Percentiles rank a stretch among this genome's conserved stretches.
Evolutionary conservation across 2,797 vertebrate species (phyloP).

Genomic region (Pseudomugil tenellus): DNA sequence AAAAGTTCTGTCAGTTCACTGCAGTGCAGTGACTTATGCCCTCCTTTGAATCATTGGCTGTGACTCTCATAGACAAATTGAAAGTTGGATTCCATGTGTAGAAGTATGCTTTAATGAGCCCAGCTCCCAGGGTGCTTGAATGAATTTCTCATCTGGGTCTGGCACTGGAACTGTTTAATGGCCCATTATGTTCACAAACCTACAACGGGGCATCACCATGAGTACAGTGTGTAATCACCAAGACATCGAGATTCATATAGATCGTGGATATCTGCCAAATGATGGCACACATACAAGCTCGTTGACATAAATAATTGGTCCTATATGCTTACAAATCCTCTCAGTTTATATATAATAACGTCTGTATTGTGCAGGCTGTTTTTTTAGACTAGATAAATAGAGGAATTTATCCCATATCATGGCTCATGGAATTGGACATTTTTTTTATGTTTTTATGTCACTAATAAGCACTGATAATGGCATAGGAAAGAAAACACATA

Average conservation of each 20-base stretch:
- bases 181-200: slow-evolving; percentile 52
- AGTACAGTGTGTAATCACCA: slow-evolving; percentile 14
- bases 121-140: slow-evolving; percentile 35
- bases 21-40: slow-evolving; percentile 34
- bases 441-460: background rate
- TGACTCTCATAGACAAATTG: slow-evolving; percentile 45
- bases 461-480: background rate
- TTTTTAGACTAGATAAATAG: background rate
- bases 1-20: slow-evolving; percentile 40
- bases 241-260: slow-evolving; percentile 11
- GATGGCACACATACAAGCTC: background rate
- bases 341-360: background rate
- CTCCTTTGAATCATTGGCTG: slow-evolving; percentile 44
- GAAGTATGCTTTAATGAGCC: slow-evolving; percentile 64
- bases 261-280: slow-evolving; percentile 14
- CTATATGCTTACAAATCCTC: background rate
- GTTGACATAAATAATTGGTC: slow-evolving; percentile 3
- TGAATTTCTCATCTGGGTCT: slow-evolving; percentile 57
- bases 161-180: slow-evolving; percentile 47
- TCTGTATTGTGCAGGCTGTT: background rate
- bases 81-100: slow-evolving; percentile 46
- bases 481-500: background rate
- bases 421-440: too few relatives aligned
- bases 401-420: background rate
- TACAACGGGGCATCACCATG: slow-evolving; percentile 39